Evolutionary conservation across 2,113 vertebrate species (phyloP).

Genomic region (Xenopus laevis): DNA sequence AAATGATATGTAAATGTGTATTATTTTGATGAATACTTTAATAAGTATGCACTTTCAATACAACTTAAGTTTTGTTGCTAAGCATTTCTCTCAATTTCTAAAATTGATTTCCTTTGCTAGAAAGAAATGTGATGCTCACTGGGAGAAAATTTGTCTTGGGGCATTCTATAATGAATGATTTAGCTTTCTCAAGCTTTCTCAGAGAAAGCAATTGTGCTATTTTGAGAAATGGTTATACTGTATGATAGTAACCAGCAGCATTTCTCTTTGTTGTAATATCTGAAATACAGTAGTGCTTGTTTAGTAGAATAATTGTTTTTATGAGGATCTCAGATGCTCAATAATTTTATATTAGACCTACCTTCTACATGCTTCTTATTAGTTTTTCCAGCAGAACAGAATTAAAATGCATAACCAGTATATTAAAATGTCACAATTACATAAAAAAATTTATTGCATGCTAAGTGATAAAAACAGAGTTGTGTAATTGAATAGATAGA

Average conservation of each 20-base stretch:
- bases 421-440: slow-evolving; percentile 37
- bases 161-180: slow-evolving; percentile 60
- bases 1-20: slow-evolving; percentile 36
- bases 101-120: slow-evolving; percentile 58
- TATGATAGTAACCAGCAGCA: slow-evolving; percentile 54
- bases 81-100: slow-evolving; percentile 51
- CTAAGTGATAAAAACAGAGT: slow-evolving; percentile 17
- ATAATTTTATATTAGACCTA: slow-evolving; percentile 48
- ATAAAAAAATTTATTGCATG: slow-evolving; percentile 19
- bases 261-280: slow-evolving; percentile 56
- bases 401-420: slow-evolving; percentile 47
- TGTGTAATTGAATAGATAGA: slow-evolving; percentile 1
- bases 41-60: slow-evolving; percentile 25
- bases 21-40: slow-evolving; percentile 27
- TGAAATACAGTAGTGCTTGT: slow-evolving; percentile 55
- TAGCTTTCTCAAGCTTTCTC: slow-evolving; percentile 53
- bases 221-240: slow-evolving; percentile 60
- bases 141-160: slow-evolving; percentile 59
- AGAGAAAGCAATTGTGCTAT: slow-evolving; percentile 55
- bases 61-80: slow-evolving; percentile 42
- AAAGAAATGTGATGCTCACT: slow-evolving; percentile 50
- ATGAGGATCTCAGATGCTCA: slow-evolving; percentile 53
- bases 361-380: slow-evolving; percentile 53
- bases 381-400: slow-evolving; percentile 37
- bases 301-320: slow-evolving; percentile 60